These are phyloP conservation scores for Adineta ricciae DNA, from an alignment of 2,888 invertebrate genomes.

Conservation along the genomic window DNA sequence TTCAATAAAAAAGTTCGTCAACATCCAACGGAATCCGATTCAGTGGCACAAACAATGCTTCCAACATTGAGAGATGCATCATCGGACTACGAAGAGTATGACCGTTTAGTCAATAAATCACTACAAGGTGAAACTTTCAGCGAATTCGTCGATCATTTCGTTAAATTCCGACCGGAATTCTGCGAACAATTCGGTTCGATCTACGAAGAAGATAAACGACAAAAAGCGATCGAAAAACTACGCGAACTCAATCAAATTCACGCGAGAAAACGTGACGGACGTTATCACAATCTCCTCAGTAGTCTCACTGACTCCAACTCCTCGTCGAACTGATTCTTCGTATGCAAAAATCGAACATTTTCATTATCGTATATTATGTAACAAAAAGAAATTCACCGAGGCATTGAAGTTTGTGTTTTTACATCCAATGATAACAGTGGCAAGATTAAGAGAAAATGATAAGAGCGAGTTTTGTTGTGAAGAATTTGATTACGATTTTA, in stretches of 20 bases:
- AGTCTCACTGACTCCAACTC: not conserved
- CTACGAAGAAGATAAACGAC: not conserved
- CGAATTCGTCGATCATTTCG: slow-evolving; percentile 16
- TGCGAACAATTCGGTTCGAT: not conserved
- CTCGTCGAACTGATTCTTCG: not conserved
- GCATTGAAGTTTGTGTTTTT: not conserved
- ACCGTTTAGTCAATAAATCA: not conserved
- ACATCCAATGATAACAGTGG: too few relatives aligned
- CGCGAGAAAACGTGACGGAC: not conserved
- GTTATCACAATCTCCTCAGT: not conserved
- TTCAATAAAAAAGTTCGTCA: not conserved
- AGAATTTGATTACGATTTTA: not conserved
- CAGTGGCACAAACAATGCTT: not conserved
- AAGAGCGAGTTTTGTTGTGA: too few relatives aligned
- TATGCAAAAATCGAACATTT: not conserved
- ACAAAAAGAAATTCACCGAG: too few relatives aligned
- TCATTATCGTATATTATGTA: too few relatives aligned
- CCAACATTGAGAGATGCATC: not conserved
- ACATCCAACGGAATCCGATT: not conserved
- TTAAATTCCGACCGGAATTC: slow-evolving; percentile 20
- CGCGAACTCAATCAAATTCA: not conserved
- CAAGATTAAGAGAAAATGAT: too few relatives aligned
- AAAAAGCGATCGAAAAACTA: not conserved
- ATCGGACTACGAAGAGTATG: not conserved
- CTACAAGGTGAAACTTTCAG: not conserved